Conservation (phyloP, 2,888 invertebrate species). For the Tubiluchus corallicola region DNA sequence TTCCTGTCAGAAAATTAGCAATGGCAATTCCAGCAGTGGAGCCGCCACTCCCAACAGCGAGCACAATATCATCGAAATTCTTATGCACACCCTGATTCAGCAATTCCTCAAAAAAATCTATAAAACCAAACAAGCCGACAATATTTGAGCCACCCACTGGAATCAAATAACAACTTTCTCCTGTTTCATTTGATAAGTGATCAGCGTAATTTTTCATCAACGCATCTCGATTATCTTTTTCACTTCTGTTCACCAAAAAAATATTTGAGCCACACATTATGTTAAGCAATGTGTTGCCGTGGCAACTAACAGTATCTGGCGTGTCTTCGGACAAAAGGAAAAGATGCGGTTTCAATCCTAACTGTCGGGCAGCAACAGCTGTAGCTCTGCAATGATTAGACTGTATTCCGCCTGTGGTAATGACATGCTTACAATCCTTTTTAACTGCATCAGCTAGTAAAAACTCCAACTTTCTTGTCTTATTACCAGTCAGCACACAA, state of each 20-base stretch:
- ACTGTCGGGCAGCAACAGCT: conserved; percentile 18
- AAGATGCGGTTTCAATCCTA: conserved; percentile 20
- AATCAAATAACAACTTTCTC: too few species aligned
- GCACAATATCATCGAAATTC: conserved; percentile 22
- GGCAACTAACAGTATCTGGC: conserved; percentile 6
- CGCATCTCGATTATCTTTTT: too few species aligned
- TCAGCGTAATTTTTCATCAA: too few species aligned
- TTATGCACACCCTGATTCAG: conserved; percentile 17
- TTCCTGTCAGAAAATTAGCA: conserved; percentile 18
- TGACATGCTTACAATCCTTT: conserved; percentile 19
- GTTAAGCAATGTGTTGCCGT: too few species aligned
- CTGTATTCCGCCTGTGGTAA: conserved; percentile 23
- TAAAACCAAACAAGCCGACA: conserved; percentile 23
- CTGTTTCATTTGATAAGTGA: too few species aligned
- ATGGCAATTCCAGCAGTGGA: conserved; percentile 23
- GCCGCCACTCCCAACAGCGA: conserved; percentile 24
- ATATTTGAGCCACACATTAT: too few species aligned
- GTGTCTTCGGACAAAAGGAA: conserved; percentile 16
- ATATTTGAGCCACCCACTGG: conserved; percentile 23
- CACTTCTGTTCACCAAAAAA: too few species aligned
- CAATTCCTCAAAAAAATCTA: conserved; percentile 21
- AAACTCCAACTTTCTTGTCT: conserved; percentile 25
- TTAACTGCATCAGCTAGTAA: conserved; percentile 22
- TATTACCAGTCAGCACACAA: conserved; percentile 21
- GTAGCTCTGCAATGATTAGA: conserved; percentile 24